phyloP scores from a whole-genome alignment of 1,140 invertebrate genomes.

The Tetraneura akinire region DNA sequence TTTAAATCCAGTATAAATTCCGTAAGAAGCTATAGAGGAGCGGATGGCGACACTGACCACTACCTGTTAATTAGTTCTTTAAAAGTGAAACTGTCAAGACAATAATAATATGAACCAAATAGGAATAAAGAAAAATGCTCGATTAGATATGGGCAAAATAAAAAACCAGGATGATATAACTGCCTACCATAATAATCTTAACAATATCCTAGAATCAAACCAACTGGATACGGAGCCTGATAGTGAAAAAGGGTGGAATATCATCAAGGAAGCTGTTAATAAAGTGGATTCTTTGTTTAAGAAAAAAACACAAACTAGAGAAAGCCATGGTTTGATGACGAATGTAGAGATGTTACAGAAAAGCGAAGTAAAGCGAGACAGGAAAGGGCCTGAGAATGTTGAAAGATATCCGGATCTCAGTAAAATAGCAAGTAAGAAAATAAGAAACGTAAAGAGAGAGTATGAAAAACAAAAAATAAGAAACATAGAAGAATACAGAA shows the following conservation, averaged over 20 bases:
- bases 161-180: background rate
- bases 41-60: slow-evolving; percentile 35
- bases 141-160: background rate
- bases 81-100: slow-evolving; percentile 1
- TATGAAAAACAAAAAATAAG: slow-evolving; percentile 25
- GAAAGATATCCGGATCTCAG: slow-evolving; percentile 15
- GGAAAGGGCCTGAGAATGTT: background rate
- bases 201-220: slow-evolving; percentile 12
- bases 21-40: slow-evolving; percentile 51
- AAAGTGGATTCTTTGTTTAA: background rate
- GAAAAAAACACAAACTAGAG: background rate
- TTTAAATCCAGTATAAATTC: slow-evolving; percentile 25
- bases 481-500: slow-evolving; percentile 12
- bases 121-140: background rate
- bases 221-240: background rate
- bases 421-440: slow-evolving; percentile 27
- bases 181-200: slow-evolving; percentile 15
- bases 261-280: slow-evolving; percentile 22
- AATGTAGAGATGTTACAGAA: slow-evolving; percentile 16
- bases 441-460: slow-evolving; percentile 13
- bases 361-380: slow-evolving; percentile 23
- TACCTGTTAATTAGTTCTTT: background rate
- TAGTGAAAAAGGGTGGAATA: background rate
- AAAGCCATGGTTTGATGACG: background rate
- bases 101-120: background rate